These are phyloP conservation scores for Cataglyphis hispanica DNA, from an alignment of 1,140 invertebrate genomes.

Conservation along the genomic window DNA sequence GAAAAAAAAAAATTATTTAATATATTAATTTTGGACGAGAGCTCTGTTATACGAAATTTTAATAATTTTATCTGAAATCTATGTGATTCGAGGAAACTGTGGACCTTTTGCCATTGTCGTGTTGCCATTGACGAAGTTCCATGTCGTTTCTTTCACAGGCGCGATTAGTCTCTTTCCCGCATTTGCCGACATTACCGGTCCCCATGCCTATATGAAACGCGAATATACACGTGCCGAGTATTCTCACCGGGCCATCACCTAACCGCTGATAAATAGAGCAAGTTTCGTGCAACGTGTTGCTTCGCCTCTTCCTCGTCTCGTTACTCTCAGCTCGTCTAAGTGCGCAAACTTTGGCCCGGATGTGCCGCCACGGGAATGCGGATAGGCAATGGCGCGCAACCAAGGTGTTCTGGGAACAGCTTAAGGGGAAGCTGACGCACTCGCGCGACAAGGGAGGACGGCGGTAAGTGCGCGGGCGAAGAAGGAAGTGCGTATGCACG, in stretches of 20 bases:
- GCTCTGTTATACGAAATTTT: not conserved
- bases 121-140: too few relatives aligned
- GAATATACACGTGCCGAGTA: constrained; percentile 55
- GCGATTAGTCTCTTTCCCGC: not conserved
- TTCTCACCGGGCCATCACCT: constrained; percentile 50
- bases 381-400: constrained; percentile 65
- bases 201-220: constrained; percentile 7
- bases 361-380: constrained; percentile 64
- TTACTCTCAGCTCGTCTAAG: constrained; percentile 70
- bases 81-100: not conserved
- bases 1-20: not conserved
- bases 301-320: constrained; percentile 68
- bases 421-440: constrained; percentile 47
- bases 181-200: not conserved
- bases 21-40: not conserved
- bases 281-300: constrained; percentile 80
- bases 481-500: constrained; percentile 48
- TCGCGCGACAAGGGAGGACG: not conserved
- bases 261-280: constrained; percentile 77
- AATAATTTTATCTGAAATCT: not conserved
- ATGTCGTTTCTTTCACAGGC: not conserved
- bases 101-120: not conserved
- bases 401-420: constrained; percentile 63
- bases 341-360: constrained; percentile 75
- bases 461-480: not conserved